These are phyloP conservation scores for Anhinga anhinga DNA, from an alignment of 2,113 vertebrate species.

Conservation along the genomic window DNA sequence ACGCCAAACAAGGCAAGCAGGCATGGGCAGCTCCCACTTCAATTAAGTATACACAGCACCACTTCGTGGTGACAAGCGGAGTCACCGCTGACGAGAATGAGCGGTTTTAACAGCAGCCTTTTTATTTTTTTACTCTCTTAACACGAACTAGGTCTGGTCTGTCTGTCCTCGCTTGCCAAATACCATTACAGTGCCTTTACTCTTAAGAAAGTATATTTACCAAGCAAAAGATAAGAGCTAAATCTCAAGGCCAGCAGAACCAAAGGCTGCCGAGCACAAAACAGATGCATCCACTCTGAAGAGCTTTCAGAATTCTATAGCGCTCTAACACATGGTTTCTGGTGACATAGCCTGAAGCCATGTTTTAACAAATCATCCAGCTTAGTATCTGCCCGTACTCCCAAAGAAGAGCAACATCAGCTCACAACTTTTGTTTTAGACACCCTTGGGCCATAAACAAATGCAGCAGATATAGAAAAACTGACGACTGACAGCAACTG, in stretches of 20 bases:
- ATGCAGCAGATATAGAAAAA: background rate
- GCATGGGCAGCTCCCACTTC: background rate
- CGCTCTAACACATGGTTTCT: background rate
- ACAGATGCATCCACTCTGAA: background rate
- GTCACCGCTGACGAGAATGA: background rate
- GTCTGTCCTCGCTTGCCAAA: background rate
- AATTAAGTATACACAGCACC: background rate
- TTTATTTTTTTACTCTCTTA: background rate
- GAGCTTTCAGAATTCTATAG: background rate
- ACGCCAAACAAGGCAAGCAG: fast-evolving
- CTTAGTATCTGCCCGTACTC: background rate
- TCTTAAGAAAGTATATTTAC: background rate
- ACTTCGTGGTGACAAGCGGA: background rate
- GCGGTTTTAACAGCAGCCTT: background rate
- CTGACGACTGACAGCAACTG: background rate
- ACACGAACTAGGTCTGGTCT: background rate
- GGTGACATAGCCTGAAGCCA: background rate
- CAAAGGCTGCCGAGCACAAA: background rate
- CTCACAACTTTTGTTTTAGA: background rate
- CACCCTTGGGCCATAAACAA: background rate
- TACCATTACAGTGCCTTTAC: background rate
- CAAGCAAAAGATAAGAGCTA: background rate
- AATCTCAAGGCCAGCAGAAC: background rate
- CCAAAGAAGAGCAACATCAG: background rate
- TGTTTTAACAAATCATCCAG: background rate